Percentiles rank a stretch among this genome's conserved stretches.
These are phyloP conservation scores for Pangasius djambal DNA, from an alignment of 2,797 vertebrate genomes.

Conservation along the genomic window DNA sequence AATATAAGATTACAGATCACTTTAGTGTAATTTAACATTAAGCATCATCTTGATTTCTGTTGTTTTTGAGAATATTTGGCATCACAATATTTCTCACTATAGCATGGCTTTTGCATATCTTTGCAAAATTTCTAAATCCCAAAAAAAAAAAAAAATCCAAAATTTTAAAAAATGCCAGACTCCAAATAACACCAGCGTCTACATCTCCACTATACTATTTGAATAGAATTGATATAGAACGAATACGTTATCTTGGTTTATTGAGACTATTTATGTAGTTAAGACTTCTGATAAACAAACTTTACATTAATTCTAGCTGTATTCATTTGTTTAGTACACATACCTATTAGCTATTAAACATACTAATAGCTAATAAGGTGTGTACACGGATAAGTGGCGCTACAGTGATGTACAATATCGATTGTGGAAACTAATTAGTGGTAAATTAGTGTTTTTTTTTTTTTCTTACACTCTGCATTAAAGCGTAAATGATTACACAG, in stretches of 20 bases:
- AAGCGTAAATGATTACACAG: constrained; percentile 47
- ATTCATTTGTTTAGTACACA: neutral
- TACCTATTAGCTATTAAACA: neutral
- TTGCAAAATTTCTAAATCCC: neutral
- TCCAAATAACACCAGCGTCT: neutral
- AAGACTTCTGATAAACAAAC: neutral
- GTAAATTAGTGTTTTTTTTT: constrained; percentile 6
- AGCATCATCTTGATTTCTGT: neutral
- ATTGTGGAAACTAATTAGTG: constrained; percentile 37
- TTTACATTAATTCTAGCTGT: neutral
- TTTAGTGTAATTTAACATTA: neutral
- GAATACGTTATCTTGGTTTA: neutral
- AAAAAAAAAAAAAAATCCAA: neutral
- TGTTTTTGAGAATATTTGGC: neutral
- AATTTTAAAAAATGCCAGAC: neutral
- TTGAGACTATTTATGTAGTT: neutral
- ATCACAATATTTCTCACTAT: neutral
- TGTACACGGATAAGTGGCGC: neutral
- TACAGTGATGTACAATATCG: neutral
- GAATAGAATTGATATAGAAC: neutral
- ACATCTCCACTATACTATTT: neutral
- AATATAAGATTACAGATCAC: neutral
- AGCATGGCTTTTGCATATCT: neutral
- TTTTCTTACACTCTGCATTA: constrained; percentile 17
- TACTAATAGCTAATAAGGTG: neutral